Base-by-base conservation (phyloP, 2,888 invertebrate genomes). In the Erebia epiphron region DNA sequence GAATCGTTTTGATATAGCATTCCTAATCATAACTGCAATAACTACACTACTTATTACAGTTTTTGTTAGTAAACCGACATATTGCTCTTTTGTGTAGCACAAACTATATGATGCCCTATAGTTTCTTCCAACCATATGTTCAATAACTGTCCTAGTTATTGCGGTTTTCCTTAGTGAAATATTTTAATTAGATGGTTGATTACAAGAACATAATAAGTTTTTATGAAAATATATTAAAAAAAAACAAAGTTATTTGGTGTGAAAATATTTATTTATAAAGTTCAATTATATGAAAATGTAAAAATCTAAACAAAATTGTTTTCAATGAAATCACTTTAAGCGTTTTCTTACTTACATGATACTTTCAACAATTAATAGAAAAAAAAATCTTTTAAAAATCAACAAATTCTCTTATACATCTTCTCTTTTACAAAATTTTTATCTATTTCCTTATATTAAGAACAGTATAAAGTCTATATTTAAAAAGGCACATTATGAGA, bases 101-200 rank as follows among this genome's bases (percentile, higher is more conserved):
- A 68, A 68, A 21, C 54, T 62, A 62, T 56, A 68, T 7, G 56
- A 68, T 68, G 62, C 14, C 61, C 16, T 68, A 68, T 63, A 57
- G 68, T 63, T 61, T 14, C 43, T 68, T 63, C 26, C 54, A 63
- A 58, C 68, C 62, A 63, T 63, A 57, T 57, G 62, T 64, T 63
- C 69, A 63, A 49, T 60, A 69, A 65, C 69, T 69, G 52, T 65
- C 58, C 43, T 65, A 65, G 64, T 65, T 64, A 52, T 69, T 69
- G 57, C 57, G 10, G 57, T 57, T 21, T 57, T 57, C 57, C 57
- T 26, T 26, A 50, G 64, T 60, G 18, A 60, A 60, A 64, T 69
- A 60, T 64, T 52, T 65, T 69, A 52, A 58, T 69, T 69, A 66
- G 61, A 69, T 61, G 65, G 60, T 69, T 54, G 60, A 66, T 66